These are phyloP conservation scores for Brachyhypopomus occidentalis DNA, from an alignment of 2,113 vertebrate genomes.

Conservation along the genomic window DNA sequence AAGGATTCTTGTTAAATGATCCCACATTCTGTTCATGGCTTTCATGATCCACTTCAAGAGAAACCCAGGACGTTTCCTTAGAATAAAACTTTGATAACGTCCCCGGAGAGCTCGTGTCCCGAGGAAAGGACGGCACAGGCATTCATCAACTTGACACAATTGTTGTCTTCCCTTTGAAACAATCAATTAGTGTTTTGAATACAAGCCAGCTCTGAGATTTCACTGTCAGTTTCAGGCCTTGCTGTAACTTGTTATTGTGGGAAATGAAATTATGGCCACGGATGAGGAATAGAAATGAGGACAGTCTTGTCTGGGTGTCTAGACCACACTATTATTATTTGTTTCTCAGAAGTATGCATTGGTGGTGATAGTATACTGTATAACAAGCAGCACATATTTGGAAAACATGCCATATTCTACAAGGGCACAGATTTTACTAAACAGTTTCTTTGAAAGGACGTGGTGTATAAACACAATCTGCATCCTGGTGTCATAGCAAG, in stretches of 20 bases:
- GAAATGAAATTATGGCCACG: constrained; percentile 58
- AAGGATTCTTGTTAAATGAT: neutral
- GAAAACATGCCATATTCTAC: neutral
- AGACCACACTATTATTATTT: constrained; percentile 5
- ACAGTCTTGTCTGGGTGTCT: constrained; percentile 41
- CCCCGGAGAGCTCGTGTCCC: constrained; percentile 61
- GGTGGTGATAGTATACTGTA: constrained; percentile 15
- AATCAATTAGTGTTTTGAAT: constrained; percentile 71
- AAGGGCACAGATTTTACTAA: neutral
- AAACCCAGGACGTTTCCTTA: constrained; percentile 21
- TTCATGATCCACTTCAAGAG: constrained; percentile 1
- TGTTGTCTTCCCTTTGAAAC: constrained; percentile 63
- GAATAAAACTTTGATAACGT: constrained; percentile 64
- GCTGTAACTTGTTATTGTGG: constrained; percentile 61
- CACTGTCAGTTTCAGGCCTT: constrained; percentile 60
- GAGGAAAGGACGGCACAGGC: constrained; percentile 61
- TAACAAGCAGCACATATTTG: neutral
- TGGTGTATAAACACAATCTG: neutral
- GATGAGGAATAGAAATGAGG: constrained; percentile 63
- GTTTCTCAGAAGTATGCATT: constrained; percentile 14
- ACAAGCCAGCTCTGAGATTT: constrained; percentile 64
- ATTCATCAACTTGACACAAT: constrained; percentile 68
- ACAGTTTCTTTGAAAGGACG: neutral
- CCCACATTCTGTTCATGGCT: neutral
- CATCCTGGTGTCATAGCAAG: neutral